Percentiles rank a stretch among this genome's conserved stretches.
phyloP scores from a whole-genome alignment of 2,113 vertebrate species.

The Leptobrachium leishanense region DNA sequence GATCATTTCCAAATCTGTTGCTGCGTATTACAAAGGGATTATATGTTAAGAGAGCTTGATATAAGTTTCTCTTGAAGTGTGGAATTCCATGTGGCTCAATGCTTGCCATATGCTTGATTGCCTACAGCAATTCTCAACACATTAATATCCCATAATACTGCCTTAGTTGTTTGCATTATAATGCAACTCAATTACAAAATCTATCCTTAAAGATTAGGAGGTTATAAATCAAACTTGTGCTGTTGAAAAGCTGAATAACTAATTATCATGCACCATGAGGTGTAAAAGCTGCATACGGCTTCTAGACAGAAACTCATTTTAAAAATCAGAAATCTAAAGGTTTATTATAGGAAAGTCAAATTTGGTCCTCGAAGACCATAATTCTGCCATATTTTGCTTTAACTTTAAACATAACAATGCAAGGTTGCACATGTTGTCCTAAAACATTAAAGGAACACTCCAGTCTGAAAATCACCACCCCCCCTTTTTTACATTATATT shows the following conservation, averaged over 20 bases:
- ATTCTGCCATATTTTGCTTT: too few relatives aligned
- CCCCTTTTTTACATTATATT: too few relatives aligned
- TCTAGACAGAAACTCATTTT: too few relatives aligned
- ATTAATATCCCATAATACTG: slow-evolving; percentile 35
- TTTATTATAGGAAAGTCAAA: too few relatives aligned
- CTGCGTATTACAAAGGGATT: background rate
- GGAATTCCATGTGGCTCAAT: background rate
- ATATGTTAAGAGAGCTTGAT: slow-evolving; percentile 10
- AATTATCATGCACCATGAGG: slow-evolving; percentile 1
- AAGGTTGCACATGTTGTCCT: too few relatives aligned
- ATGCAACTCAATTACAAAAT: slow-evolving; percentile 34
- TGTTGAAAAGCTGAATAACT: slow-evolving; percentile 15
- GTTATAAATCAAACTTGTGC: slow-evolving; percentile 35
- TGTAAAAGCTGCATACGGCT: background rate
- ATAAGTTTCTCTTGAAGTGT: background rate
- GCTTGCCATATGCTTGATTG: slow-evolving; percentile 29
- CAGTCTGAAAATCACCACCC: too few relatives aligned
- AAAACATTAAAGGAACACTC: too few relatives aligned
- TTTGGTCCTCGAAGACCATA: too few relatives aligned
- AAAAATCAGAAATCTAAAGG: too few relatives aligned
- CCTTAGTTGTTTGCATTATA: slow-evolving; percentile 39
- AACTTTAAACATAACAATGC: too few relatives aligned
- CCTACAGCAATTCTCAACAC: slow-evolving; percentile 34
- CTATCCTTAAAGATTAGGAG: slow-evolving; percentile 34
- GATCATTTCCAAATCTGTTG: background rate